Evolutionary conservation across 2,888 invertebrate genomes (phyloP), one percentile per base, ranked within the genome.

Genomic region (Mythimna loreyi): DNA sequence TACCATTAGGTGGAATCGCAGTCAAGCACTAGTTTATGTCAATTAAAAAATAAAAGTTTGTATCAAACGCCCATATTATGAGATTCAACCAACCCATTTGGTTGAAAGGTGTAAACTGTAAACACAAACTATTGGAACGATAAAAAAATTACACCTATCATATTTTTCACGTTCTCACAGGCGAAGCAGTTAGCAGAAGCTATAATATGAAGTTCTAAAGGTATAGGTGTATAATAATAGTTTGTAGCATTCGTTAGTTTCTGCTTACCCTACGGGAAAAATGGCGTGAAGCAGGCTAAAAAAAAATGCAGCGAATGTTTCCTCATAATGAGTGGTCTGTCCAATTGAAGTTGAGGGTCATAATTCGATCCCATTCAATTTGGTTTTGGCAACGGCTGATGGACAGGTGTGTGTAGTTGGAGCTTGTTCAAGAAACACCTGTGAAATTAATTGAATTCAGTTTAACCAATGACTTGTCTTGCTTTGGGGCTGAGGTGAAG

Each of bases 341-440:
- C 13, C 19, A 11, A 47, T n/a, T 47, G 13, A 50, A 60, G 45
- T 66, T 50, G 56, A 59, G 40, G 50, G 67, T 33, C 50, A 33
- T 13, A 25, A 28, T 40, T 33, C 11, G 23, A 11, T 40, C 50
- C 40, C 21, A 8, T 61, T 61, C 11, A 52, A 30, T 60, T 60
- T 65, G 9, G 40, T 43, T 23, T 57, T 75, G 68, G 50, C 60
- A 67, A 25, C 40, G 30, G 7, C 11, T 28, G 6, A 11, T 45
- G 23, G 43, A 30, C 60, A 56, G 58, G 23, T 55, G 62, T 11
- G 8, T 61, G 58, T 33, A 13, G 5, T 47, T 19, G 1, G 8
- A 16, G 25, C 4, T 19, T 30, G 2, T 45, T 19, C 33, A 16
- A 67, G 19, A n/a, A 53, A n/a, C 28, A 36, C 28, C 30, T 30